Base-by-base conservation (phyloP, 2,797 vertebrate genomes). In the Coregonus sp. region DNA sequence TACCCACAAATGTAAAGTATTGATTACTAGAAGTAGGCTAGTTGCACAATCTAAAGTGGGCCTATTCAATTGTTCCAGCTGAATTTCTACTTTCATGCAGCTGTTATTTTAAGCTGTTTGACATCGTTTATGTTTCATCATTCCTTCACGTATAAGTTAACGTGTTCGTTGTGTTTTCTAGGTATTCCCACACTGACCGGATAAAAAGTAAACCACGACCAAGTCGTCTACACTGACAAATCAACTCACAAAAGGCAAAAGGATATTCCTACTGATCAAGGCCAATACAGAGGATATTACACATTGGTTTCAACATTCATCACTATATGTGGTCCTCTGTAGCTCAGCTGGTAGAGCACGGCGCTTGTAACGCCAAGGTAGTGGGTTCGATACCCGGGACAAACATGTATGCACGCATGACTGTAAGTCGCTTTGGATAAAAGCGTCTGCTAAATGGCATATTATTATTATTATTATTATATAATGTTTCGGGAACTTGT, bases 151-250 rank as follows among this genome's bases (percentile, higher is more conserved):
- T 65, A 9, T 65, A 25, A 20, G 25, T 20, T 12, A 18, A 37
- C 5, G 68, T 70, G 16, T 37, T 37, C 33, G n/a, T 70, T 40
- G 2, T 70, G 25, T 72, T 35, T 47, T 72, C 15, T 35, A 72
- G 71, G 71, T 52, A 54, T 56, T 54, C 31, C 71, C 29, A 72
- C 31, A 72, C 47, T 54, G 51, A 18, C 50, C 51, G 50, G 69
- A 70, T 33, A 71, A 71, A 25, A 12, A 72, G 51, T 4, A 11
- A 35, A 15, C 35, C 50, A 9, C 1, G 16, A 72, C 4, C 71
- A 72, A 35, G 50, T 59, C 50, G 2, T 6, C 51, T 54, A 33
- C 51, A 33, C 20, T 16, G 16, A 35, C n/a, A 56, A 72, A 72
- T 37, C 25, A 18, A 56, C 52, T 5, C 6, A 68, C 18, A 20